Conservation (phyloP, 2,888 invertebrate genomes). For the Mythimna impura region DNA sequence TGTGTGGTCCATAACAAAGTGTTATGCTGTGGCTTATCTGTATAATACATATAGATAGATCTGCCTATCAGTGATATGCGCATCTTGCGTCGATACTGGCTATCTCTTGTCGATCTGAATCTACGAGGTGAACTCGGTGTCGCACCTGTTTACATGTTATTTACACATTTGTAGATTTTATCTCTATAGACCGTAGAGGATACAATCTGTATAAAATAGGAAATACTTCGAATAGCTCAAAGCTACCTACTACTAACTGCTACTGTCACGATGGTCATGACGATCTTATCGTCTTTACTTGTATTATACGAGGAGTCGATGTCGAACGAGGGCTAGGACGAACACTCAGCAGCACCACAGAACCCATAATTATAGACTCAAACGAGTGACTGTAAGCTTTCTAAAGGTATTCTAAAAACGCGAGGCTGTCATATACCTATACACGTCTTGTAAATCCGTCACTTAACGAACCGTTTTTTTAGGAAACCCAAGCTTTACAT, state of each 20-base stretch:
- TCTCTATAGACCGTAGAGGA: not conserved
- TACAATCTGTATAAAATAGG: not conserved
- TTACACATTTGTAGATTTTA: conserved; percentile 9
- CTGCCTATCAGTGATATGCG: conserved; percentile 8
- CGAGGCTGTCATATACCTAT: not conserved
- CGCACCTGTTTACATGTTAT: conserved; percentile 19
- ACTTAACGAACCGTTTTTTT: not conserved
- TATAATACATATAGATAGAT: conserved; percentile 23
- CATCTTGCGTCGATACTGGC: conserved; percentile 9
- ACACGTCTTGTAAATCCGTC: not conserved
- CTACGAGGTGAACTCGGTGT: conserved; percentile 18
- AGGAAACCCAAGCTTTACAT: not conserved
- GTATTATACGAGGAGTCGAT: too few relatives aligned
- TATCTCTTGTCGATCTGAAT: conserved; percentile 33
- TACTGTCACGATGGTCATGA: not conserved
- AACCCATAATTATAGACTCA: conserved; percentile 1
- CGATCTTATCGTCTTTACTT: not conserved
- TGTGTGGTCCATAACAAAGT: conserved; percentile 6
- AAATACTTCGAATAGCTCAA: not conserved
- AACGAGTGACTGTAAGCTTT: not conserved
- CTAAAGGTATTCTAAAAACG: conserved; percentile 1
- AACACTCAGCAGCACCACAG: not conserved
- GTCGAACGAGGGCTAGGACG: not conserved
- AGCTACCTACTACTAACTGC: too few relatives aligned
- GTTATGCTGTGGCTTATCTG: conserved; percentile 31